Evolutionary conservation across 2,888 invertebrate genomes (phyloP).

Genomic region (Sisyra terminalis): DNA sequence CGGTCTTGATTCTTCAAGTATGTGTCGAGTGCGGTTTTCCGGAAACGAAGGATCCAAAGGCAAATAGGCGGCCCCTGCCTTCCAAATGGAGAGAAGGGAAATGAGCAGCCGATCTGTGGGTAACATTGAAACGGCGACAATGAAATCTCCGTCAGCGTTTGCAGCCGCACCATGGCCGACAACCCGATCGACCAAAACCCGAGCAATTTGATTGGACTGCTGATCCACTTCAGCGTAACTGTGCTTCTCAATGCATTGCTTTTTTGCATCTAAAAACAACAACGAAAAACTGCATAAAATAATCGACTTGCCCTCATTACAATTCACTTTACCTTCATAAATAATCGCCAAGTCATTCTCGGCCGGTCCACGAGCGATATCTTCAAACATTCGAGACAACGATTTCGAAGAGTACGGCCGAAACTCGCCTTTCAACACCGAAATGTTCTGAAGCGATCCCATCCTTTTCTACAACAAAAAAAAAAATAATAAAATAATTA

Average conservation of each 20-base stretch:
- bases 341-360: conserved; percentile 42
- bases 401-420: conserved; percentile 32
- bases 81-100: conserved; percentile 56
- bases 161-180: conserved; percentile 21
- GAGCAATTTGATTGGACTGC: conserved; percentile 38
- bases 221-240: conserved; percentile 38
- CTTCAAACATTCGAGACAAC: conserved; percentile 38
- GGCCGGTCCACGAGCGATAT: conserved; percentile 31
- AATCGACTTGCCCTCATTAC: background rate
- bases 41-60: conserved; percentile 65
- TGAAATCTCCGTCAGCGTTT: conserved; percentile 52
- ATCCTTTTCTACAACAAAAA: conserved; percentile 27
- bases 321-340: conserved; percentile 34
- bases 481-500: no score
- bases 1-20: conserved; percentile 57
- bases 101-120: conserved; percentile 53
- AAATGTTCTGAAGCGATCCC: conserved; percentile 61
- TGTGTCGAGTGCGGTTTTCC: conserved; percentile 53
- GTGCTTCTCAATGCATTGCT: conserved; percentile 16
- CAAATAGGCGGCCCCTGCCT: conserved; percentile 69
- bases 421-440: conserved; percentile 46
- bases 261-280: conserved; percentile 8
- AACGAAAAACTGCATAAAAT: conserved; percentile 1
- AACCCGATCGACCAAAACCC: conserved; percentile 31
- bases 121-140: conserved; percentile 64